Conservation (phyloP, 2,113 vertebrate species). For the Cololabis saira region DNA sequence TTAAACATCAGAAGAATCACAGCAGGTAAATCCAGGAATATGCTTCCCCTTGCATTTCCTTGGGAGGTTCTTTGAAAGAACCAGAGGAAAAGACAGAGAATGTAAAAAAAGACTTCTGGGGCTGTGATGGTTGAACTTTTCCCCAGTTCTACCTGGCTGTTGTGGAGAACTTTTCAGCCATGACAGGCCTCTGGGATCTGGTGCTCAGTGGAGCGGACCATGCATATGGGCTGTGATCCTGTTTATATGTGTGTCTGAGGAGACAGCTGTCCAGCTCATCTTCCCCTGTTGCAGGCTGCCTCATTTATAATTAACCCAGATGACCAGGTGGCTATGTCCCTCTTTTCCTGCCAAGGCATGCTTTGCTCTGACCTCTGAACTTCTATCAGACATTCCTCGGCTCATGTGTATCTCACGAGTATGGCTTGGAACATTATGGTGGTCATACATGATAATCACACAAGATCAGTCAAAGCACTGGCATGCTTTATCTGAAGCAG, state of each 20-base stretch:
- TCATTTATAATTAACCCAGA: constrained; percentile 83
- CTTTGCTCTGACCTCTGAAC: constrained; percentile 75
- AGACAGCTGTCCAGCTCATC: constrained; percentile 82
- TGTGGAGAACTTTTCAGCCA: constrained; percentile 69
- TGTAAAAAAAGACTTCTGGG: constrained; percentile 59
- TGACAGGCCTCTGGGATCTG: constrained; percentile 68
- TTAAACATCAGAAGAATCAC: constrained; percentile 17
- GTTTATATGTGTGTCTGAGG: constrained; percentile 65
- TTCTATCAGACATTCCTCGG: constrained; percentile 76
- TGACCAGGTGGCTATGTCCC: constrained; percentile 83
- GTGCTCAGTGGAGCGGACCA: constrained; percentile 65
- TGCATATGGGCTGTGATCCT: constrained; percentile 67
- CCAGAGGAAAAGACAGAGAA: constrained; percentile 31
- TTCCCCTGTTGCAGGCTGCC: constrained; percentile 73
- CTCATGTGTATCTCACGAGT: constrained; percentile 68
- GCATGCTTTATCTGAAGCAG: neutral
- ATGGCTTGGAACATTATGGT: constrained; percentile 42
- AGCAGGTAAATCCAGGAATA: constrained; percentile 42
- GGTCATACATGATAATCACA: constrained; percentile 22
- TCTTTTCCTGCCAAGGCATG: constrained; percentile 81
- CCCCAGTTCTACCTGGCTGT: constrained; percentile 80
- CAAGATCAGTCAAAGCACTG: neutral
- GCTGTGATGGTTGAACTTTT: constrained; percentile 76
- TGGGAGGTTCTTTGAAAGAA: constrained; percentile 40
- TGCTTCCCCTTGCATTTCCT: constrained; percentile 49